Evolutionary conservation across 1,140 invertebrate species (phyloP).

Genomic region (Charaxes varanes): DNA sequence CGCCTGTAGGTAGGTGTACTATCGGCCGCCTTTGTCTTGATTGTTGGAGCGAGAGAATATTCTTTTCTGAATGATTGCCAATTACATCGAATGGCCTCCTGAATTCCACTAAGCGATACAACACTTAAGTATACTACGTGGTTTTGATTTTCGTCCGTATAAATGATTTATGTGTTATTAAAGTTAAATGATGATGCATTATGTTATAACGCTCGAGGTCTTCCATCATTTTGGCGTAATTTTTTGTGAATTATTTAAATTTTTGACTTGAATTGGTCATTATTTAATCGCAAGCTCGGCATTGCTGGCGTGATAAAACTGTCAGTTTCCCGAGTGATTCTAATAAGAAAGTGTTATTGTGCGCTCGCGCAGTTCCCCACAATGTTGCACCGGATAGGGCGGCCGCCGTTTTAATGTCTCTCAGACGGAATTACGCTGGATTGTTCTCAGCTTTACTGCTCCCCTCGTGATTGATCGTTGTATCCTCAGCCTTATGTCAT

Average conservation of each 20-base stretch:
- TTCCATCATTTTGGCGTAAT: conserved; percentile 5
- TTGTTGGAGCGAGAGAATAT: conserved; percentile 62
- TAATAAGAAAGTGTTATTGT: conserved; percentile 56
- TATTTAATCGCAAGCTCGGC: conserved; percentile 25
- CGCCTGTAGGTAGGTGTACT: conserved; percentile 57
- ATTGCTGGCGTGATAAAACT: conserved; percentile 33
- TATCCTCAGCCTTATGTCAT: conserved; percentile 69
- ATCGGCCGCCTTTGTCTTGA: conserved; percentile 69
- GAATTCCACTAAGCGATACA: conserved; percentile 54
- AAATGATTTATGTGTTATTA: conserved; percentile 62
- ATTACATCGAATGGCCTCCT: conserved; percentile 68
- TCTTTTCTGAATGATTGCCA: conserved; percentile 69
- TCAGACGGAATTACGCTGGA: conserved; percentile 71
- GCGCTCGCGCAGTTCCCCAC: conserved; percentile 36
- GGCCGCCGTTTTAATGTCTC: conserved; percentile 69
- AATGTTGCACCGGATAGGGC: conserved; percentile 71
- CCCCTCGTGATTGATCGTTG: conserved; percentile 67
- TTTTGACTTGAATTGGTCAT: conserved; percentile 18
- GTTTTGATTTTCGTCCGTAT: conserved; percentile 54
- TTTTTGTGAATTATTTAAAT: conserved; percentile 12
- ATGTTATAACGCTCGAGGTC: conserved; percentile 16
- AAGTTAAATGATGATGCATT: no score
- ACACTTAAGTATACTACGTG: conserved; percentile 41
- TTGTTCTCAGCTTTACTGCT: conserved; percentile 70
- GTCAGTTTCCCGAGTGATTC: conserved; percentile 36